These are phyloP conservation scores for Pomacea canaliculata DNA, from an alignment of 2,888 invertebrate species.

Conservation along the genomic window DNA sequence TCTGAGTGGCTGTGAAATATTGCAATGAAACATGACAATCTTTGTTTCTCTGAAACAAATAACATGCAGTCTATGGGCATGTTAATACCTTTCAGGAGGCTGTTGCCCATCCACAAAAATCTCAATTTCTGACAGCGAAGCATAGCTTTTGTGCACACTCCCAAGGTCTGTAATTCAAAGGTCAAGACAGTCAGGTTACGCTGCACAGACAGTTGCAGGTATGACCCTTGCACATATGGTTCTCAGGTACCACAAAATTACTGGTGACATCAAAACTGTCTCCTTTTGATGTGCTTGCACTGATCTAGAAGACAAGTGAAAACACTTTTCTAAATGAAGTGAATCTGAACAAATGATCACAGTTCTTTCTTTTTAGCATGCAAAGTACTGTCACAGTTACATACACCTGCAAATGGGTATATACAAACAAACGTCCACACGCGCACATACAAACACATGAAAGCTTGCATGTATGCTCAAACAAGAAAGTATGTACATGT, in stretches of 20 bases:
- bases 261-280: constrained; percentile 41
- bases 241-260: constrained; percentile 38
- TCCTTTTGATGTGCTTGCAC: constrained; percentile 35
- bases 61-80: neutral
- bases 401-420: no score
- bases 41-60: no score
- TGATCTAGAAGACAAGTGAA: constrained; percentile 36
- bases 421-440: no score
- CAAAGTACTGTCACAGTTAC: no score
- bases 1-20: no score
- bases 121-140: constrained; percentile 50
- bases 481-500: no score
- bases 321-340: no score
- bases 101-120: constrained; percentile 43
- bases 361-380: no score
- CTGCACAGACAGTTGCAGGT: constrained; percentile 44
- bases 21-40: no score
- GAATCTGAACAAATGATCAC: no score
- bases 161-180: constrained; percentile 31
- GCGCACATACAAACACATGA: no score
- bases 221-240: constrained; percentile 47
- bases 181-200: constrained; percentile 39
- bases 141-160: constrained; percentile 25
- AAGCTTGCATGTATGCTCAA: no score
- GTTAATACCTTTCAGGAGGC: constrained; percentile 13